Evolutionary conservation across 1,140 invertebrate genomes (phyloP), one percentile per base, ranked within the genome.

Genomic region (Solenopsis fugax): DNA sequence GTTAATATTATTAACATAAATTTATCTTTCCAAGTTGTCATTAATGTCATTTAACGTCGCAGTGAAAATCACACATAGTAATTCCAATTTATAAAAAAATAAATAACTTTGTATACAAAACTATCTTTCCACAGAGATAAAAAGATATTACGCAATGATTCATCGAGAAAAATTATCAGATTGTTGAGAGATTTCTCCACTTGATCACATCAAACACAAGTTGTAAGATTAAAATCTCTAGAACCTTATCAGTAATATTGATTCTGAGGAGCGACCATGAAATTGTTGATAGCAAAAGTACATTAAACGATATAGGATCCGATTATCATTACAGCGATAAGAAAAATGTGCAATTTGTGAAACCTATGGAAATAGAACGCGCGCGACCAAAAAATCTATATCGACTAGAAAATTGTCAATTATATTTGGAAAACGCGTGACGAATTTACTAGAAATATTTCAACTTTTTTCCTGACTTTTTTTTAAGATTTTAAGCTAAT

Each of bases 261-360:
- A 80, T 37, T 50, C 5, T 52, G 24, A 41, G 34, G 16, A 60
- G 5, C 60, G 6, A 54, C 10, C 34, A 2, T 37, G n/a, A 37
- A 58, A 45, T 76, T 6, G 21, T 58, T n/a, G 21, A 76, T 16
- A 48, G 56, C 58, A 48, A n/a, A 77, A 77, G 16, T 21, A 21
- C 9, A 9, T 48, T 77, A n/a, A 9, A 29, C 4, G 54, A 56
- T 75, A 75, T 3, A 7, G 18, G 50, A 75, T 45, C 6, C 54
- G 0, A 6, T 50, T 72, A 21, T 34, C 2, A 13, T 58, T 37
- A n/a, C 4, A 52, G 56, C 10, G 37, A 48, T 13, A 29, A 29
- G 18, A 52, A 71, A 52, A 50, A 52, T 34, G 2, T 37, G 9
- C 9, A 37, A 67, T 41, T 9, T n/a, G 9, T 37, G 9, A n/a